Evolutionary conservation across 2,113 vertebrate species (phyloP).

Genomic region (Sorex fumeus): DNA sequence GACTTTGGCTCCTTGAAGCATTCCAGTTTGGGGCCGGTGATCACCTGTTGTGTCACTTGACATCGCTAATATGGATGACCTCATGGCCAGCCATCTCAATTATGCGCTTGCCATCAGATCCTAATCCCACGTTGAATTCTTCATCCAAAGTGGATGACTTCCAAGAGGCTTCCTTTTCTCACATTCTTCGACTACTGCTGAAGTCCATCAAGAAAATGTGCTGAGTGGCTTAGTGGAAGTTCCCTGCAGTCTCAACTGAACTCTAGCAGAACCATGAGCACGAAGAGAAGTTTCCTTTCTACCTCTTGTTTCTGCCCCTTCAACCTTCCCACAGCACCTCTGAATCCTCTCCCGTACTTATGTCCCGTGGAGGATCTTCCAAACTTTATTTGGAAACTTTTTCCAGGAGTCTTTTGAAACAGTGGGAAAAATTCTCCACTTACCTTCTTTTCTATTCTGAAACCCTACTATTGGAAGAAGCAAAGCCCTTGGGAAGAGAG

Average conservation of each 20-base stretch:
- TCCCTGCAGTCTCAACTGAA: not conserved
- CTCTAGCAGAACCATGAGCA: not conserved
- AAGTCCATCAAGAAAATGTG: not conserved
- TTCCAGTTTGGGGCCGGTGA: not conserved
- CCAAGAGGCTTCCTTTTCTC: slow-evolving; percentile 34
- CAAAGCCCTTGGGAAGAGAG: not conserved
- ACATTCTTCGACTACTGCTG: not conserved
- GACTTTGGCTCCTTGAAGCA: not conserved
- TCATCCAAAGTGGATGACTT: not conserved
- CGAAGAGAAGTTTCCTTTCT: not conserved
- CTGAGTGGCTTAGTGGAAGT: not conserved
- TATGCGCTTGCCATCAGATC: not conserved
- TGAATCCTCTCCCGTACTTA: not conserved
- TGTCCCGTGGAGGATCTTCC: not conserved
- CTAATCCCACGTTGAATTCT: not conserved
- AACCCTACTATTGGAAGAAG: not conserved
- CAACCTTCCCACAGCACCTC: not conserved
- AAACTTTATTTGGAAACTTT: slow-evolving; percentile 22
- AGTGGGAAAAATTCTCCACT: not conserved
- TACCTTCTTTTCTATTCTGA: not conserved
- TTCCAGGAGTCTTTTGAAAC: not conserved
- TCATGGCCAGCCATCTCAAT: not conserved
- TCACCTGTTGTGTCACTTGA: not conserved
- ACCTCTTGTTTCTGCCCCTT: not conserved
- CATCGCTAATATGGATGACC: not conserved